Base-by-base conservation (phyloP, 1,140 invertebrate species). In the Pseudomyrmex cubaensis region DNA sequence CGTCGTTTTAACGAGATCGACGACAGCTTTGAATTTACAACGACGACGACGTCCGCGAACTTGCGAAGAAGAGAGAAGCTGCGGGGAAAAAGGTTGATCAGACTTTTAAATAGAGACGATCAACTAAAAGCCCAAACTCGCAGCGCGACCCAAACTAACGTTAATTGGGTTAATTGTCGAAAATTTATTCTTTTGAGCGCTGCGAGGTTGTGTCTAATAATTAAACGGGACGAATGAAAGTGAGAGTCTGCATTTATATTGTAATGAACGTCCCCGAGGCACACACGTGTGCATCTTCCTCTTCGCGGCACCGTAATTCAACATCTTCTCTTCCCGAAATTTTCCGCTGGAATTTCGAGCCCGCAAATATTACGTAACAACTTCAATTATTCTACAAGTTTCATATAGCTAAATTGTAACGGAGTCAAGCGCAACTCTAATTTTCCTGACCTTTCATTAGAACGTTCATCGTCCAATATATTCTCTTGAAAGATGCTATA, bases 91-190 rank as follows among this genome's bases (percentile, higher is more conserved):
- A 80, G 44, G 35, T 72, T 56, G 66, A 72, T 80, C 66, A 35
- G 66, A 80, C 66, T 80, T 80, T 80, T 72, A 80, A 80, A 80
- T 72, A 59, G 15, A 57, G 44, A 13, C 54, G 9, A 13, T 8
- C 20, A 66, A 70, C 54, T 80, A 35, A 80, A 80, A 70, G 54
- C 20, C 54, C 66, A n/a, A 50, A 57, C 54, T 52, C 25, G 25
- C 25, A 25, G 25, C 25, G 25, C 25, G 25, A 25, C 20, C 44
- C 66, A n/a, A 35, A 57, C 54, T 52, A 70, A 61, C 46, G 9
- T 50, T 80, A 70, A 80, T 80, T 80, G 76, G n/a, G 66, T 48
- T 67, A 80, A 80, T 80, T 80, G 56, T 22, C 35, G 56, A 50
- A 44, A 22, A 59, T 61, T 61, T 67, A 57, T 77, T 80, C 54